Evolutionary conservation across 2,113 vertebrate species (phyloP), one percentile per base, ranked within the genome.

Genomic region (Hepsetus odoe): DNA sequence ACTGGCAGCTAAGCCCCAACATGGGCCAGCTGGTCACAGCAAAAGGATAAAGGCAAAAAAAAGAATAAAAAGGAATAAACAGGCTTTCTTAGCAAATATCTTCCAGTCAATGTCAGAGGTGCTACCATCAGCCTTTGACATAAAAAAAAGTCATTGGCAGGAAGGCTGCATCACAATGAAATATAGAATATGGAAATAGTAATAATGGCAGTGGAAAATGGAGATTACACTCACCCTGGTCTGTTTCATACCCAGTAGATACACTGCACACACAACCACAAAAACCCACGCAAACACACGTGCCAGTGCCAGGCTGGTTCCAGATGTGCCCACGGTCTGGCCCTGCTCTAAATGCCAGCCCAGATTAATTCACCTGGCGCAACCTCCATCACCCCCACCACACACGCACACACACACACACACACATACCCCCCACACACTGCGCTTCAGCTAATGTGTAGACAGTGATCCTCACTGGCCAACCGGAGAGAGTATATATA

Each of bases 341-440:
- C 82, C 85, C 24, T 70, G 70, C 77, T 83, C 79, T 77, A 83
- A 90, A 88, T 83, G 87, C 88, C 81, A 86, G 65, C 76, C 85
- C 30, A 73, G 87, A 91, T 91, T 89, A 88, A 79, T 86, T 85
- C 82, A 86, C 86, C 86, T 85, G 76, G 82, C 76, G 65, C 82
- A 51, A 13, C 22, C 56, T 70, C 24, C 32, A 40, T 75, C 65
- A 69, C 28, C 30, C 9, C 55, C 44, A 20, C 33, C 4, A 11
- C 72, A n/a, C n/a, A n/a, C n/a, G n/a, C n/a, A n/a, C n/a, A n/a
- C n/a, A n/a, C n/a, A n/a, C n/a, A n/a, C n/a, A n/a, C n/a, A n/a
- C n/a, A n/a, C n/a, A n/a, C n/a, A n/a, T n/a, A n/a, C n/a, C n/a
- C n/a, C n/a, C n/a, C n/a, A n/a, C n/a, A n/a, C n/a, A n/a, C n/a